Evolutionary conservation across 2,888 invertebrate species (phyloP).

Genomic region (Rotaria socialis): DNA sequence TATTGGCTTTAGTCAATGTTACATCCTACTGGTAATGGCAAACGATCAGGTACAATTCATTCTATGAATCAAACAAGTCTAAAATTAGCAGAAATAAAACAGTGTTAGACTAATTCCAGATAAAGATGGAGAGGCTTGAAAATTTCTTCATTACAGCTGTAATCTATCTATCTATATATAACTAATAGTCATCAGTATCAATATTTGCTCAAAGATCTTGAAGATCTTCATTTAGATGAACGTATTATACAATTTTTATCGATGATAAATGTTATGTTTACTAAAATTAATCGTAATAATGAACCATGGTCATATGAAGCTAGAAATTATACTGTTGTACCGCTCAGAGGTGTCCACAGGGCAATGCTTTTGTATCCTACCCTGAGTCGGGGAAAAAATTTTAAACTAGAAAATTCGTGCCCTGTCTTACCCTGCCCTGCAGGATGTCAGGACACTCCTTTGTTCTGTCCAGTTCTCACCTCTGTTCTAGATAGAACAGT

Average conservation of each 20-base stretch:
- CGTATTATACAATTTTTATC: conserved; percentile 91
- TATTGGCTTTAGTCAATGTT: conserved; percentile 62
- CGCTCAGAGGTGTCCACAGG: conserved; percentile 63
- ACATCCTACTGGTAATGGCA: conserved; percentile 67
- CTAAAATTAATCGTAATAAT: conserved; percentile 60
- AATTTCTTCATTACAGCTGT: conserved; percentile 48
- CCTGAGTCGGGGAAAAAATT: no score
- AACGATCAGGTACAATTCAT: conserved; percentile 52
- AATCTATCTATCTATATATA: no score
- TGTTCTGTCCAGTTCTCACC: no score
- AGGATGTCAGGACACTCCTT: no score
- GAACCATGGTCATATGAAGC: conserved; percentile 44
- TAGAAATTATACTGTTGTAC: conserved; percentile 66
- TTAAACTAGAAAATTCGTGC: no score
- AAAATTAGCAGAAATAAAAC: conserved; percentile 64
- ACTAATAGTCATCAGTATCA: conserved; percentile 67
- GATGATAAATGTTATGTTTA: conserved; percentile 90
- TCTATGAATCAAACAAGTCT: conserved; percentile 65
- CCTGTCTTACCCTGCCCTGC: no score
- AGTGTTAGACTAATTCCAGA: conserved; percentile 86
- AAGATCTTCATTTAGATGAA: conserved; percentile 95
- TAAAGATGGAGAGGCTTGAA: conserved; percentile 44
- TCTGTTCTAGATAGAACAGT: no score
- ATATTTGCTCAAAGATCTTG: conserved; percentile 84
- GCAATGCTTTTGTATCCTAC: no score